A percentile compares a stretch with the other conserved stretches of the same genome.
phyloP scores from a whole-genome alignment of 2,113 vertebrate species.

The Abramis brama region DNA sequence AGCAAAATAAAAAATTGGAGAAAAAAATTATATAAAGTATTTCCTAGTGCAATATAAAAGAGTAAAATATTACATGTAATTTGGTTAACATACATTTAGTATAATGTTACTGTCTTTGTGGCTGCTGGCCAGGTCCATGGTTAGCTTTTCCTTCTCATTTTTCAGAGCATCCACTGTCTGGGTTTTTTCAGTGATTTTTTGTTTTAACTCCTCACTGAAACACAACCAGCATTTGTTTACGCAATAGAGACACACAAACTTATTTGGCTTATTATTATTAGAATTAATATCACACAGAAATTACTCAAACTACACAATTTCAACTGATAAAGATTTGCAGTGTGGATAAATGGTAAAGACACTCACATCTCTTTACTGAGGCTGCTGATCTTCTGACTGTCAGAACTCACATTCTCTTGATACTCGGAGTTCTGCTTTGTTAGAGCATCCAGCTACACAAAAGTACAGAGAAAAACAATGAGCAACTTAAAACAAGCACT shows the following conservation, averaged over 20 bases:
- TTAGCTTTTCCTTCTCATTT: conserved; percentile 87
- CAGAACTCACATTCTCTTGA: conserved; percentile 81
- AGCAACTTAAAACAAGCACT: neutral
- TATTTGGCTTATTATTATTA: too few species aligned
- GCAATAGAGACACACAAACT: too few species aligned
- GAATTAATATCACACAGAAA: conserved; percentile 53
- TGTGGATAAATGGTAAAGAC: neutral
- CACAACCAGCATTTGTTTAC: neutral
- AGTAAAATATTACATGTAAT: neutral
- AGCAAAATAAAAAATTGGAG: neutral
- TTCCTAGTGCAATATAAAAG: neutral
- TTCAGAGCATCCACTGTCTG: conserved; percentile 84
- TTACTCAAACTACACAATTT: conserved; percentile 1
- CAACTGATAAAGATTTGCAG: neutral
- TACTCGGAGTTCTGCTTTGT: conserved; percentile 84
- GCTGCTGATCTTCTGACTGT: conserved; percentile 82
- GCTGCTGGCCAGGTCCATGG: conserved; percentile 80
- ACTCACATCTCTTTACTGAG: conserved; percentile 90
- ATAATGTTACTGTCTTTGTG: conserved; percentile 80
- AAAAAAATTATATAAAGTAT: too few species aligned
- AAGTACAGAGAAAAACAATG: neutral
- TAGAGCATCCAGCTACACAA: conserved; percentile 80
- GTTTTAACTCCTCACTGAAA: conserved; percentile 88
- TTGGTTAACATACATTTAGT: conserved; percentile 78
- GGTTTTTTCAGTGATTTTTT: conserved; percentile 79